Conservation (phyloP, 2,113 vertebrate genomes). For the Vombatus ursinus region DNA sequence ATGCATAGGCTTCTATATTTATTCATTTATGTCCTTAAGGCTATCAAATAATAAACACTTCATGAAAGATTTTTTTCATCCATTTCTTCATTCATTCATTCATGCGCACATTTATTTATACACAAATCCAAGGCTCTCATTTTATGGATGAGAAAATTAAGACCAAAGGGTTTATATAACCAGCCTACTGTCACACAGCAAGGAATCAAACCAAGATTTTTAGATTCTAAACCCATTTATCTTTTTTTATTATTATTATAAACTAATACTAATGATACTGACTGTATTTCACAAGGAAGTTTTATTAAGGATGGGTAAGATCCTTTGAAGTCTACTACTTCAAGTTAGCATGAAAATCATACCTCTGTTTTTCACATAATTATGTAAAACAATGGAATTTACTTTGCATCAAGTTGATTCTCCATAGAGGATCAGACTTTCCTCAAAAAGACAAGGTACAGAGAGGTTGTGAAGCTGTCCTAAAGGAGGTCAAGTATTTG, state of each 20-base stretch:
- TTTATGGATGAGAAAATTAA: not conserved
- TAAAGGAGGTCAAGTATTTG: no score
- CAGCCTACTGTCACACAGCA: not conserved
- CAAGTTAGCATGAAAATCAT: no score
- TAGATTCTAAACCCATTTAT: not conserved
- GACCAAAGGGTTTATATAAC: not conserved
- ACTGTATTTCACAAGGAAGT: not conserved
- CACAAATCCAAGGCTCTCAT: not conserved
- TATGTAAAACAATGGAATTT: no score
- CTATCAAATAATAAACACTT: not conserved
- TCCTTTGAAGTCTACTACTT: not conserved
- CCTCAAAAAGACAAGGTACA: no score
- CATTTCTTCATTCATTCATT: not conserved
- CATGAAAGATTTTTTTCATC: not conserved
- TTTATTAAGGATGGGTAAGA: not conserved
- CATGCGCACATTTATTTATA: not conserved
- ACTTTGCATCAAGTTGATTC: no score
- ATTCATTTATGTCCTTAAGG: not conserved
- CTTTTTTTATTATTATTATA: not conserved
- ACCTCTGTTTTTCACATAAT: no score
- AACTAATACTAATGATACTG: not conserved
- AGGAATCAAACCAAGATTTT: not conserved
- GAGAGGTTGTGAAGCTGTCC: no score
- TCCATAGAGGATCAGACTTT: no score
- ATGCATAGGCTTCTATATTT: not conserved